Evolutionary conservation across 2,113 vertebrate species (phyloP), one percentile per base, ranked within the genome.

Genomic region (Lasiurus borealis): DNA sequence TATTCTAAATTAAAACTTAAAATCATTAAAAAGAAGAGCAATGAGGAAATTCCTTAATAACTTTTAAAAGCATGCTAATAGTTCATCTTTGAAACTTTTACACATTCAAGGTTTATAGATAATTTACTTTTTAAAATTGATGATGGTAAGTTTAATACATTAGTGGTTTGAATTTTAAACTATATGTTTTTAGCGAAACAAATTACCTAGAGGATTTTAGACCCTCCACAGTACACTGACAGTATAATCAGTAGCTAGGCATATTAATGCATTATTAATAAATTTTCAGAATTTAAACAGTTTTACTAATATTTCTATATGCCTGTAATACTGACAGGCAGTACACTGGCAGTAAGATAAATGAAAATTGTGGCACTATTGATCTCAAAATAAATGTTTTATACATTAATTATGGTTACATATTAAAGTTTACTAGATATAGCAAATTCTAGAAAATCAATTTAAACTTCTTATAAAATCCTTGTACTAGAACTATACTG

Each of bases 211-310:
- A 90, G 82, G 72, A 92, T 94, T 95, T 48, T 92, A 94, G 96
- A 94, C 85, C 46, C 44, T 88, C 81, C n/a, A 90, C 77, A 95
- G 76, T 46, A 82, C 48, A 50, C 21, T 83, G 40, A 23, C 40
- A 62, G 40, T 82, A 95, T 85, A 90, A 85, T 2, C 10, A 69
- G 62, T 34, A n/a, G 72, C 40, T 87, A 72, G 25, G 40, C 11
- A 92, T 82, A 92, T 46, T 14, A 77, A 85, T 90, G 59, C 59
- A 97, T 90, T 96, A 97, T 97, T 95, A 96, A 96, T 94, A 94
- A n/a, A 69, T 76, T 93, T 34, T 0, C 11, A 90, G 34, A 93
- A 77, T 90, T 91, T 90, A 54, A 84, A 93, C 14, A 31, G 92
- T 93, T 95, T 94, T 82, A 82, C 88, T 19, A 92, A 85, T 77